Percentiles rank a stretch among this genome's conserved stretches.
These are phyloP conservation scores for Brachionus manjavacas DNA, from an alignment of 1,140 invertebrate species.

Conservation along the genomic window DNA sequence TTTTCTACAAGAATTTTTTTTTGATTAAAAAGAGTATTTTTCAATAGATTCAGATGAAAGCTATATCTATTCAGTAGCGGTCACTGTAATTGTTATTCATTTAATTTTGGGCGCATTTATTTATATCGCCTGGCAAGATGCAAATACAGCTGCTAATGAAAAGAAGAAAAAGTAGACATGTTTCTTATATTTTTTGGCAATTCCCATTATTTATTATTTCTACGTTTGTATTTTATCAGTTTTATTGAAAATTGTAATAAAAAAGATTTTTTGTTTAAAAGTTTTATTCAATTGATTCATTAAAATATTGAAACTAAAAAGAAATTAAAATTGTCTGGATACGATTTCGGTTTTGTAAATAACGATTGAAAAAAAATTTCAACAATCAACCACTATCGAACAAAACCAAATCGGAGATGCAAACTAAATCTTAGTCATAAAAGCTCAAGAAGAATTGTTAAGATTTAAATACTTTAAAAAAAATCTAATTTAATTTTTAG, in stretches of 20 bases:
- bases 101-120: slow-evolving; percentile 37
- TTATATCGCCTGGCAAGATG: slow-evolving; percentile 36
- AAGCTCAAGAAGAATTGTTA: neutral
- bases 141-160: neutral
- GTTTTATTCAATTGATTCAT: neutral
- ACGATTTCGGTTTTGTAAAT: slow-evolving; percentile 19
- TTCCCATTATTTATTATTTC: neutral
- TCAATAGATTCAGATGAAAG: neutral
- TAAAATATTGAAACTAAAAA: neutral
- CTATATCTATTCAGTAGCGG: slow-evolving; percentile 17
- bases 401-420: slow-evolving; percentile 14
- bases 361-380: neutral
- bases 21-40: slow-evolving; percentile 4
- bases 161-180: slow-evolving; percentile 16
- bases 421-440: neutral
- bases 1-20: neutral
- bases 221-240: neutral
- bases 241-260: neutral
- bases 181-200: neutral
- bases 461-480: neutral
- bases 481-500: neutral
- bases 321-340: neutral
- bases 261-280: neutral
- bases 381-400: slow-evolving; percentile 10
- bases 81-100: slow-evolving; percentile 23